Conservation (phyloP, 2,113 vertebrate species). For the Desmodus rotundus region DNA sequence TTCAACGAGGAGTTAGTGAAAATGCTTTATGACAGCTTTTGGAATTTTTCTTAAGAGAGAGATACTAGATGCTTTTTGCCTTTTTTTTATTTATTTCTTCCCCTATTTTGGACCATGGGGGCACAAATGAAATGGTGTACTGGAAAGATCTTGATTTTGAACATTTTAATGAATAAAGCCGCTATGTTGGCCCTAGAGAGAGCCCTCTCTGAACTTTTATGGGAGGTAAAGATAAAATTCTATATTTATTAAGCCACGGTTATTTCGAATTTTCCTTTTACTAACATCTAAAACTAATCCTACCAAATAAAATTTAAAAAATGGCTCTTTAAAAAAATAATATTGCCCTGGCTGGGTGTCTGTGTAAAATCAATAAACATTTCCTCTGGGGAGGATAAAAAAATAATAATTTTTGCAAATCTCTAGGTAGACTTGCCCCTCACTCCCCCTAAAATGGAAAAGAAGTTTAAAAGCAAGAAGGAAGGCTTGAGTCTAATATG, state of each 20-base stretch:
- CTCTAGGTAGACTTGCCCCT: not conserved
- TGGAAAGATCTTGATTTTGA: not conserved
- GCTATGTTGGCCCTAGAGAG: not conserved
- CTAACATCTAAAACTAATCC: not conserved
- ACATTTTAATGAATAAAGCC: not conserved
- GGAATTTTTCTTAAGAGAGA: not conserved
- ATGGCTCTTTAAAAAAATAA: not conserved
- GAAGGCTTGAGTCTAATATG: not conserved
- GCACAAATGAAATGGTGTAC: not conserved
- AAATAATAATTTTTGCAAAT: not conserved
- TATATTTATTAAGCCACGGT: not conserved
- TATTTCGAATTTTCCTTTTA: not conserved
- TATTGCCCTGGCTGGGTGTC: too few species aligned
- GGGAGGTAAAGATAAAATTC: not conserved
- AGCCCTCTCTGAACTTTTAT: not conserved
- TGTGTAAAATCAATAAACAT: too few species aligned
- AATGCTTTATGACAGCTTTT: not conserved
- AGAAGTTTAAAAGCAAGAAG: not conserved
- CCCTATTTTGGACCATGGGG: not conserved
- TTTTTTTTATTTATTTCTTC: not conserved
- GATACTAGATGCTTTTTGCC: not conserved
- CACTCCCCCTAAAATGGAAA: not conserved
- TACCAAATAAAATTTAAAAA: not conserved
- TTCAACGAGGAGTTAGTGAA: not conserved
- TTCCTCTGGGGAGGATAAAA: not conserved